Evolutionary conservation across 2,888 invertebrate genomes (phyloP).

Genomic region (Ophion costatus): DNA sequence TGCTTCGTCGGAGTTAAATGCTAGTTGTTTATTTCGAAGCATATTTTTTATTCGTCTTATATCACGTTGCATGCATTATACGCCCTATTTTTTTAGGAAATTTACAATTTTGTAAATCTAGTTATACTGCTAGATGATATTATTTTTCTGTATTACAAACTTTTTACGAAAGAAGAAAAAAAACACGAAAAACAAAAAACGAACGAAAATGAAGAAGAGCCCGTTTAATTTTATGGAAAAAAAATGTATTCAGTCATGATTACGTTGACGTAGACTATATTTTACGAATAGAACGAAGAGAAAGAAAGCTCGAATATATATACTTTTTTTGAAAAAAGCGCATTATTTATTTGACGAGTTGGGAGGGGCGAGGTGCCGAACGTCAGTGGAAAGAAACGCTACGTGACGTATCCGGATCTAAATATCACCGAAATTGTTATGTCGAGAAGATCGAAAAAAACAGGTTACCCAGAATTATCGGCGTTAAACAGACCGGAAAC

Average conservation of each 20-base stretch:
- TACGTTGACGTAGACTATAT: constrained; percentile 48
- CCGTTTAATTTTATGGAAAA: constrained; percentile 30
- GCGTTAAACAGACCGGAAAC: constrained; percentile 27
- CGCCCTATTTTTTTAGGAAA: constrained; percentile 54
- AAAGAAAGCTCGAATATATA: constrained; percentile 50
- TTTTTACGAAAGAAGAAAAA: constrained; percentile 53
- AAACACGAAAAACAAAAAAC: constrained; percentile 2
- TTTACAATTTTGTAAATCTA: constrained; percentile 64
- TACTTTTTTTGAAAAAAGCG: constrained; percentile 51
- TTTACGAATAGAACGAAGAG: constrained; percentile 27
- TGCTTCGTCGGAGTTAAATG: constrained; percentile 28
- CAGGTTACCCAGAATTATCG: constrained; percentile 31
- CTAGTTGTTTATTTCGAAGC: constrained; percentile 42
- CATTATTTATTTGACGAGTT: neutral
- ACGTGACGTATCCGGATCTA: constrained; percentile 10
- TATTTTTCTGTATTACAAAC: constrained; percentile 56
- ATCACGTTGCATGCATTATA: constrained; percentile 57
- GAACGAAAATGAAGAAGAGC: neutral
- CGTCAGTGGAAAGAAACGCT: constrained; percentile 30
- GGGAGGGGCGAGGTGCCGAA: neutral
- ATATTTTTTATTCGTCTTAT: constrained; percentile 53
- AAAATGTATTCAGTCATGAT: constrained; percentile 43
- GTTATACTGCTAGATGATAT: constrained; percentile 56
- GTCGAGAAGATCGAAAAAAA: constrained; percentile 56
- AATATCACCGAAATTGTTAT: constrained; percentile 31